Percentiles rank a stretch among this genome's conserved stretches.
phyloP scores from a whole-genome alignment of 2,888 invertebrate genomes.

The Nomada hirtipes region DNA sequence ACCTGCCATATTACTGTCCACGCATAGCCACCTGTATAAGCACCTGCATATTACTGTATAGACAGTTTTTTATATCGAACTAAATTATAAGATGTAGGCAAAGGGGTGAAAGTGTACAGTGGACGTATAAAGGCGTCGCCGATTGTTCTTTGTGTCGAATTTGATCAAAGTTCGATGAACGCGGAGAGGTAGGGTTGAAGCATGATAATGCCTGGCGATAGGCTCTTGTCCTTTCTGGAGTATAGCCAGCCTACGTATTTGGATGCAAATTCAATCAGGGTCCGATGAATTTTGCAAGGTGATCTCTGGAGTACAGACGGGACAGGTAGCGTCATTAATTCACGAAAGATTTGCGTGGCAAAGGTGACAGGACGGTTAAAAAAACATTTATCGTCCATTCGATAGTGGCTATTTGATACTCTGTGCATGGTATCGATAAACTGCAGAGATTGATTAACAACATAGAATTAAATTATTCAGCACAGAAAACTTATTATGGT shows the following conservation, averaged over 20 bases:
- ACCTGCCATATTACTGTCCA: too few relatives aligned
- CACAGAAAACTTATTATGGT: too few relatives aligned
- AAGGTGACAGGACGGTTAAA: conserved; percentile 41
- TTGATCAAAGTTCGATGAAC: conserved; percentile 47
- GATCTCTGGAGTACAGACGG: conserved; percentile 47
- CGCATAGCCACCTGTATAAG: too few relatives aligned
- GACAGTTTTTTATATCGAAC: too few relatives aligned
- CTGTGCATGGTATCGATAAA: too few relatives aligned
- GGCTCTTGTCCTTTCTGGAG: conserved; percentile 59
- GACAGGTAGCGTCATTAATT: conserved; percentile 57
- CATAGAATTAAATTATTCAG: neutral
- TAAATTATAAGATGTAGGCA: neutral
- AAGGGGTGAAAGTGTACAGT: neutral
- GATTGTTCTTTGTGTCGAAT: conserved; percentile 67
- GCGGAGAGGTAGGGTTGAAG: conserved; percentile 35
- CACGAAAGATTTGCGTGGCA: conserved; percentile 55
- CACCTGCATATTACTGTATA: too few relatives aligned
- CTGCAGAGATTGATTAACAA: too few relatives aligned
- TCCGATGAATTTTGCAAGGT: conserved; percentile 67
- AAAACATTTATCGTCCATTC: conserved; percentile 43
- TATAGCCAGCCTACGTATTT: conserved; percentile 68
- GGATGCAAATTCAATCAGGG: conserved; percentile 71
- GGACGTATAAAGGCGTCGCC: conserved; percentile 59
- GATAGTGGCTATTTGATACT: neutral
- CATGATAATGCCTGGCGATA: conserved; percentile 57